Conservation (phyloP, 2,113 vertebrate genomes). For the Coreoperca whiteheadi region DNA sequence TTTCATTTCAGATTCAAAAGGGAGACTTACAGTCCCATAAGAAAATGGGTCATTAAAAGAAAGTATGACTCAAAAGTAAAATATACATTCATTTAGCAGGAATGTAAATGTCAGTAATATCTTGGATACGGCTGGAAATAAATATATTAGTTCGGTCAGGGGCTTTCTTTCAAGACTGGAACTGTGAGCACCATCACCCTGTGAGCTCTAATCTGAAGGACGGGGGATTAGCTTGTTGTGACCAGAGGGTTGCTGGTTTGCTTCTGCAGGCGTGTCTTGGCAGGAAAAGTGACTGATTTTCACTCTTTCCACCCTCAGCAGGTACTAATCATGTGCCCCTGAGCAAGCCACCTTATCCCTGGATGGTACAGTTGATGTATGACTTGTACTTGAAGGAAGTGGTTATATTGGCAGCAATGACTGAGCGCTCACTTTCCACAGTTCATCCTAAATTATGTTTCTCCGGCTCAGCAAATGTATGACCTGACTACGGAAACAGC, state of each 20-base stretch:
- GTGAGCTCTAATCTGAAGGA: constrained; percentile 15
- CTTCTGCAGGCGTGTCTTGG: constrained; percentile 20
- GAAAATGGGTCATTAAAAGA: constrained; percentile 24
- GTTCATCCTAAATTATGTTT: constrained; percentile 24
- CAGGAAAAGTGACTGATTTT: constrained; percentile 22
- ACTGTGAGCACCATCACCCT: constrained; percentile 6
- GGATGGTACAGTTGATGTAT: constrained; percentile 45
- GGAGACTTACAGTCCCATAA: constrained; percentile 10
- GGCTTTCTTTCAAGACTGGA: background rate
- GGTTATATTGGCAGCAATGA: constrained; percentile 37
- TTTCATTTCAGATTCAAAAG: constrained; percentile 40
- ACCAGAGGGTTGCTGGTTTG: constrained; percentile 44
- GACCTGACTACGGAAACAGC: constrained; percentile 2
- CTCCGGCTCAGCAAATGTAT: constrained; percentile 10
- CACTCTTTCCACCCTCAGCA: background rate
- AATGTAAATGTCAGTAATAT: constrained; percentile 28
- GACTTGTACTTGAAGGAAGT: constrained; percentile 43
- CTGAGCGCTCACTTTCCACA: constrained; percentile 19
- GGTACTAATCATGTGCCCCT: constrained; percentile 53
- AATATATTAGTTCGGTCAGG: background rate
- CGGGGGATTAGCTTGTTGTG: constrained; percentile 12
- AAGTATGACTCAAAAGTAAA: constrained; percentile 12
- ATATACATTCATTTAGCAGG: constrained; percentile 21
- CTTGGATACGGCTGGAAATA: constrained; percentile 10
- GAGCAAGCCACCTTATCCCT: constrained; percentile 41